These are phyloP conservation scores for Seriola quinqueradiata DNA, from an alignment of 2,113 vertebrate species.

Conservation along the genomic window DNA sequence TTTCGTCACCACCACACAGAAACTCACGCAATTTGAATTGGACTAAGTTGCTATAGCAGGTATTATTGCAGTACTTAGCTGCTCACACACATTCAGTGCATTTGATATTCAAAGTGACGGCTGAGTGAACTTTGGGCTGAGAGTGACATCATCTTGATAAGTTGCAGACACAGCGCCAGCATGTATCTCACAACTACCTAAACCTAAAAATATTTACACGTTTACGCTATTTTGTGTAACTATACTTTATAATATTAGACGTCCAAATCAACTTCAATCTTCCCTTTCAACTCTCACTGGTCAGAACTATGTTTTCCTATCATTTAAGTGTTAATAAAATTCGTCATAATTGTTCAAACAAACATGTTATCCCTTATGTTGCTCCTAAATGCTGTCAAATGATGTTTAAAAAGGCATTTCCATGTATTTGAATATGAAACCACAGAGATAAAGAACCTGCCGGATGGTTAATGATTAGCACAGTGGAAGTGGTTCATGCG, in stretches of 20 bases:
- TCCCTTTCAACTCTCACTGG: too few relatives aligned
- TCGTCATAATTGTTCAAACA: neutral
- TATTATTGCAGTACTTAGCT: neutral
- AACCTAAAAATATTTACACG: neutral
- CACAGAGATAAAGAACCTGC: constrained; percentile 43
- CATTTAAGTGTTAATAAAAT: neutral
- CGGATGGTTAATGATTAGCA: constrained; percentile 11
- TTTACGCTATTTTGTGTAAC: neutral
- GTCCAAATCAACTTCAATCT: too few relatives aligned
- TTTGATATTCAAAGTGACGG: constrained; percentile 75
- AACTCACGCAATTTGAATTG: constrained; percentile 10
- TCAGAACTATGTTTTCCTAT: neutral
- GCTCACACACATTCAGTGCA: neutral
- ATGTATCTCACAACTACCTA: too few relatives aligned
- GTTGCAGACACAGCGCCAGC: neutral
- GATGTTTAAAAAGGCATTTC: constrained; percentile 36
- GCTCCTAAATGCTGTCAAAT: neutral
- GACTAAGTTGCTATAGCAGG: neutral
- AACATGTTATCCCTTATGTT: neutral
- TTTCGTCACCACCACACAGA: neutral
- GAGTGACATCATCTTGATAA: constrained; percentile 29
- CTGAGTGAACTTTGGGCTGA: constrained; percentile 21
- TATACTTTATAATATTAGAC: neutral
- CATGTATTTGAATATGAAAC: constrained; percentile 57
- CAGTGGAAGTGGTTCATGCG: neutral